Evolutionary conservation across 2,113 vertebrate genomes (phyloP).

Genomic region (Andinoacara biseriatus): DNA sequence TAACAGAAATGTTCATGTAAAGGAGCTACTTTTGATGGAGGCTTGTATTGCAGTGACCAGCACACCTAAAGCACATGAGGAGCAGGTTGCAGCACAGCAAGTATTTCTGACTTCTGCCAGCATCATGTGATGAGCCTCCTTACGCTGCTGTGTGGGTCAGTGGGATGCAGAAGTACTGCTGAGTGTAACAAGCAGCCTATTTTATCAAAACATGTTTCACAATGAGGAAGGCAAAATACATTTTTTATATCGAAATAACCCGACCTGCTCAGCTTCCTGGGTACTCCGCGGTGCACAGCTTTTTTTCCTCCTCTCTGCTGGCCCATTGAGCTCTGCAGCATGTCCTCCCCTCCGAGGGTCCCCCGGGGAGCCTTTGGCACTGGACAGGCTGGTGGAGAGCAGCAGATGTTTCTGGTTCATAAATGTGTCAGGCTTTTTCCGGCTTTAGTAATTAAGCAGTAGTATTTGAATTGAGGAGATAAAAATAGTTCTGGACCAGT

Average conservation of each 20-base stretch:
- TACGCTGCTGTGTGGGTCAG: neutral
- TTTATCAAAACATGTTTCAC: neutral
- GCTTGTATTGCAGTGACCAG: neutral
- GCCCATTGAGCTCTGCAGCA: constrained; percentile 82
- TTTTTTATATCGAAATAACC: neutral
- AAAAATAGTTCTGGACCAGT: accelerated
- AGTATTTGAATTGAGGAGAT: neutral
- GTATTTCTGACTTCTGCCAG: neutral
- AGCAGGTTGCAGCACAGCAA: constrained; percentile 5
- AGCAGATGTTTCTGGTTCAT: neutral
- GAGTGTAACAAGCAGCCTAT: neutral
- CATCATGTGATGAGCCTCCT: neutral
- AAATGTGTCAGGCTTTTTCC: neutral
- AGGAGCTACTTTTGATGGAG: neutral
- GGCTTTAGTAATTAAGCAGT: neutral
- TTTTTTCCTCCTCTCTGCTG: constrained; percentile 86
- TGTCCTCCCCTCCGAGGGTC: constrained; percentile 79
- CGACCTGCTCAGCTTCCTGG: constrained; percentile 85
- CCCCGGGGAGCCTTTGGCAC: constrained; percentile 80
- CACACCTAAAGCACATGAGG: neutral
- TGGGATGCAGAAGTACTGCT: neutral
- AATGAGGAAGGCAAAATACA: neutral
- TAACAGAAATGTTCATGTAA: neutral
- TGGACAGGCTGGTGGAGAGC: constrained; percentile 22
- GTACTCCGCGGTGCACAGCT: constrained; percentile 73